Percentiles rank a stretch among this genome's conserved stretches.
These are phyloP conservation scores for Corticium candelabrum DNA, from an alignment of 37 sponge, comb jelly and placozoan species.

Conservation along the genomic window DNA sequence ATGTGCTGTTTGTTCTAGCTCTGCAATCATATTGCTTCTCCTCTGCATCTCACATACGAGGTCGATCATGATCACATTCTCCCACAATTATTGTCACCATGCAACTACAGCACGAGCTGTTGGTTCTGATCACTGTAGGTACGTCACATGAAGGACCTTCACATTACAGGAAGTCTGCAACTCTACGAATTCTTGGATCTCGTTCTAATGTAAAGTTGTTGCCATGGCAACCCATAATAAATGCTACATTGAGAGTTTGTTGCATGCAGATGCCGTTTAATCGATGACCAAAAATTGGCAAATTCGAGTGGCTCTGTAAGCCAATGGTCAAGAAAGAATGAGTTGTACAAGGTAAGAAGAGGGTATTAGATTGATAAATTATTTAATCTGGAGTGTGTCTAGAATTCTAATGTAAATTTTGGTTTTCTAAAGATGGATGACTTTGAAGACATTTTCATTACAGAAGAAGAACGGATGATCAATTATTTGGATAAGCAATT, in stretches of 20 bases:
- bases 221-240: too few species aligned
- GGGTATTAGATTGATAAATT: too few species aligned
- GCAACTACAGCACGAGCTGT: too few species aligned
- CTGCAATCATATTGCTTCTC: neutral
- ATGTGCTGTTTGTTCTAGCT: neutral
- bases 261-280: too few species aligned
- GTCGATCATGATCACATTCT: neutral
- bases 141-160: neutral
- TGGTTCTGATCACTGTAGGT: neutral
- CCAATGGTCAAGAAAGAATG: too few species aligned
- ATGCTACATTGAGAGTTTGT: too few species aligned
- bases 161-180: neutral
- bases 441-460: neutral
- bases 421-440: too few species aligned
- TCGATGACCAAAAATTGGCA: too few species aligned
- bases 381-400: too few species aligned
- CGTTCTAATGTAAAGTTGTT: neutral
- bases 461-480: neutral
- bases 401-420: too few species aligned
- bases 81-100: neutral
- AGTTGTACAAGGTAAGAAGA: too few species aligned
- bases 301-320: too few species aligned
- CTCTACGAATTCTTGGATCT: neutral
- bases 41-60: neutral
- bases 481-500: neutral